Base-by-base conservation (phyloP, 2,888 invertebrate species). In the Ormyrus rosae region DNA sequence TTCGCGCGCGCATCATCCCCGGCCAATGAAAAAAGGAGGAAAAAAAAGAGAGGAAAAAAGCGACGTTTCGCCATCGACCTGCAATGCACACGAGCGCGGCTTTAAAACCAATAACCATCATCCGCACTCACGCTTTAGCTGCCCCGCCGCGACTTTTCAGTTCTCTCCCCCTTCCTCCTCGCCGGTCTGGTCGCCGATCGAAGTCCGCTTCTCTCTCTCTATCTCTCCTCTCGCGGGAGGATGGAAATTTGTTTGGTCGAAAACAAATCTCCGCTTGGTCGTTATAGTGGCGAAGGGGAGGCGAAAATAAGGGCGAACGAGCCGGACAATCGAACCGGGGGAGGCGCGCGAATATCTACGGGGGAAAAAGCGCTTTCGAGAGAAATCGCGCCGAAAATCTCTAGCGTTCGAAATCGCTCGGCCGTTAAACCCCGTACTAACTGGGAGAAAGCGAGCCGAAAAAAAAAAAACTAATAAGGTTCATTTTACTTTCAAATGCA, bases 91-190 rank as follows among this genome's bases (percentile, higher is more conserved):
- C 34, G 3, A 34, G 50, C 13, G 13, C n/a, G 71, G 78, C 74
- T 78, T 78, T 78, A 74, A 73, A 79, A 79, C 71, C 79, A 76
- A 81, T 81, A 79, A 81, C 76, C 68, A 76, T 79, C 65, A 81
- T 78, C 64, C 64, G 61, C 77, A 73, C 13, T 60, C 51, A 11
- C 53, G 56, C 53, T 55, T 61, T 53, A 69, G 69, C 58, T n/a
- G 51, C 10, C 48, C 10, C 48, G 10, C 58, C 61, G 68, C 56
- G 78, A 74, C 74, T 80, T 74, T 80, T 74, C 71, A n/a, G 11
- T 34, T 34, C 34, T 34, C 34, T 34, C 34, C 34, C 11, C 7
- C 51, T 10, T 10, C 46, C 2, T 50, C n/a, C 46, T 69, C 55
- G 61, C 10, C 48, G 34, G 19, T 19, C 34, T 34, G 34, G 34